Conservation (phyloP, 2,888 invertebrate genomes). For the Drosophila cracens region DNA sequence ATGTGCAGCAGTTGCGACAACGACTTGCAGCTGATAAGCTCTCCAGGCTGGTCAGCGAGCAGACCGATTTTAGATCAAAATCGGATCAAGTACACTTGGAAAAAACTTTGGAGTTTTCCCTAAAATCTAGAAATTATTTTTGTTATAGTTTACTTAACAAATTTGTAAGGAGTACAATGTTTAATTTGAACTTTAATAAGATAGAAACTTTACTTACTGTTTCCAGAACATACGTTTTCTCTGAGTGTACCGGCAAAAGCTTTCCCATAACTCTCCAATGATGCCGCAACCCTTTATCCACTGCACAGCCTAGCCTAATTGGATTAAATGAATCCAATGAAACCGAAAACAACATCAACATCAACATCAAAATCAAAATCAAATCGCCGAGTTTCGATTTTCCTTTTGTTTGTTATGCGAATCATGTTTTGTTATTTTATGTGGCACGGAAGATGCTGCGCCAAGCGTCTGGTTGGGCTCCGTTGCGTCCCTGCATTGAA, state of each 20-base stretch:
- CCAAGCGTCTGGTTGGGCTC: constrained; percentile 14
- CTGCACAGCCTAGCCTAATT: constrained; percentile 66
- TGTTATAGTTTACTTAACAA: background rate
- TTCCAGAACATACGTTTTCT: rapidly evolving
- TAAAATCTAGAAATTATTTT: too few species aligned
- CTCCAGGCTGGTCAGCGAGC: background rate
- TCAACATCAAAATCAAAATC: constrained; percentile 54
- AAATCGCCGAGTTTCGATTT: constrained; percentile 31
- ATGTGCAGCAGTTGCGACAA: constrained; percentile 64
- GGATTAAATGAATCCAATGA: constrained; percentile 73
- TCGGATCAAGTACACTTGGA: constrained; percentile 32
- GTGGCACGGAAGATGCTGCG: constrained; percentile 17
- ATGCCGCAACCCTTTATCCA: constrained; percentile 40
- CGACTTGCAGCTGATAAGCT: constrained; percentile 62
- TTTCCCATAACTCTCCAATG: constrained; percentile 69
- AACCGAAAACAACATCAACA: constrained; percentile 74
- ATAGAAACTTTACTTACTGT: background rate
- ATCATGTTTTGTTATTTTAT: constrained; percentile 71
- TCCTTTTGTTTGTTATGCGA: constrained; percentile 51
- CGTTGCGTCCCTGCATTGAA: constrained; percentile 23
- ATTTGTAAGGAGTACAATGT: background rate
- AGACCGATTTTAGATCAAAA: constrained; percentile 20
- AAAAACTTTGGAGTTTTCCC: background rate
- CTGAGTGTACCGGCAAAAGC: constrained; percentile 41
- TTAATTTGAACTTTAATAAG: background rate